Base-by-base conservation (phyloP, 2,113 vertebrate species). In the Peromyscus californicus region DNA sequence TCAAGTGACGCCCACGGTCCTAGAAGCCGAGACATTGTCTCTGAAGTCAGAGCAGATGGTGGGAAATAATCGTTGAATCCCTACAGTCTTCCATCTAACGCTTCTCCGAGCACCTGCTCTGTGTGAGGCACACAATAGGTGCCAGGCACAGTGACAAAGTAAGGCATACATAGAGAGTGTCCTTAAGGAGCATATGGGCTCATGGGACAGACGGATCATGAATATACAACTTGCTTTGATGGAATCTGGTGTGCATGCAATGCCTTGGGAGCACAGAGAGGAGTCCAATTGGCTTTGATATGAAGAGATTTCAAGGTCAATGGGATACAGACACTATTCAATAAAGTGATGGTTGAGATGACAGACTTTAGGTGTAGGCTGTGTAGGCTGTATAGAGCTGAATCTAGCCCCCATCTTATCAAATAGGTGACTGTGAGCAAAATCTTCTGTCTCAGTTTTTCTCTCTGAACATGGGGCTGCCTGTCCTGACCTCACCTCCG, bases 381-480 rank as follows among this genome's bases (percentile, higher is more conserved):
- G 11, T 42, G 54, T 54, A 63, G 65, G 48, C 10, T 59, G 11
- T 42, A 45, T 54, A 39, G 63, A 75, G 70, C 5, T 29, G 24
- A 82, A 76, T 33, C 15, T 39, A 78, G 59, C 24, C 42, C 70
- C 31, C 4, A 3, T 29, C 61, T 86, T 70, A 15, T 70, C 21
- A 67, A 54, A 36, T 48, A 3, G 21, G 9, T 91, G 67, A 88
- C 51, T 42, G 84, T 51, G 2, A 19, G 51, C 80, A 80, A 63
- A 57, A 67, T 45, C 48, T 15, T 57, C 42, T 29, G 36, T 36
- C 74, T 89, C 63, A 39, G 39, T 92, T 83, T 93, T 95, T 80
- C 39, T 19, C 3, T 48, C 36, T 42, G 39, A 82, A 85, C 72
- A 51, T 67, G 42, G 48, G 31, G 2, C 29, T 67, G 5, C 33